These are phyloP conservation scores for Platichthys flesus DNA, from an alignment of 2,113 vertebrate genomes.

Conservation along the genomic window DNA sequence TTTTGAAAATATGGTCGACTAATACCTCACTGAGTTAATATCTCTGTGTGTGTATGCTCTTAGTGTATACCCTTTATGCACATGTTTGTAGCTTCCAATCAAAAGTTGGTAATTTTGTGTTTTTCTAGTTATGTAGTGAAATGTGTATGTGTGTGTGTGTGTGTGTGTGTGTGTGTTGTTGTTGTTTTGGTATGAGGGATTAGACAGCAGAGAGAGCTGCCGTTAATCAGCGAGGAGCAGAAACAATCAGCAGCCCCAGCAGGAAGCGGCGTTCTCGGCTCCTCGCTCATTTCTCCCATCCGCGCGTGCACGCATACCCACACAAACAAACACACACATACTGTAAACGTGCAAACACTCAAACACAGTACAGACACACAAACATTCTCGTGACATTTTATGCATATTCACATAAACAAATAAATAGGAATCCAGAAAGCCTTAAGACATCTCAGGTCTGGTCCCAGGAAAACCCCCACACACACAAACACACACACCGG, in stretches of 20 bases:
- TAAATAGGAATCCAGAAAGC: slow-evolving; percentile 40
- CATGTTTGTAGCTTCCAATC: slow-evolving; percentile 17
- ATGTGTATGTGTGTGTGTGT: slow-evolving; percentile 11
- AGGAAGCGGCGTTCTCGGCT: slow-evolving; percentile 61
- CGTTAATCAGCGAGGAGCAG: slow-evolving; percentile 77
- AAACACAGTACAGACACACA: background rate
- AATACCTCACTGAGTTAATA: slow-evolving; percentile 2
- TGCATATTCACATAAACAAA: slow-evolving; percentile 66
- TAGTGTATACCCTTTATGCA: background rate
- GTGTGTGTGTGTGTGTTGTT: slow-evolving; percentile 1
- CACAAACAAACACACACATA: background rate
- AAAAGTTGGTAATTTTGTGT: slow-evolving; percentile 16
- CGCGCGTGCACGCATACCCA: background rate
- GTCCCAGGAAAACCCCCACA: slow-evolving; percentile 40
- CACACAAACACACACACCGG: slow-evolving; percentile 39
- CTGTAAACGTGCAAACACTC: background rate
- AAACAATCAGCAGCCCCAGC: slow-evolving; percentile 76
- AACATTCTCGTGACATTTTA: slow-evolving; percentile 53
- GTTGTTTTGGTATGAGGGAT: slow-evolving; percentile 65
- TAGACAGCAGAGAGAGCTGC: slow-evolving; percentile 71
- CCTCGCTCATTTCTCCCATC: slow-evolving; percentile 53
- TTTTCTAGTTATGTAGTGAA: slow-evolving; percentile 8
- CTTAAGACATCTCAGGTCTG: slow-evolving; percentile 44
- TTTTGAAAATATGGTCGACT: too few species aligned
- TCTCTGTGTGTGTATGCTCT: background rate